phyloP scores from a whole-genome alignment of 1,140 invertebrate genomes.

The Lethrus apterus region DNA sequence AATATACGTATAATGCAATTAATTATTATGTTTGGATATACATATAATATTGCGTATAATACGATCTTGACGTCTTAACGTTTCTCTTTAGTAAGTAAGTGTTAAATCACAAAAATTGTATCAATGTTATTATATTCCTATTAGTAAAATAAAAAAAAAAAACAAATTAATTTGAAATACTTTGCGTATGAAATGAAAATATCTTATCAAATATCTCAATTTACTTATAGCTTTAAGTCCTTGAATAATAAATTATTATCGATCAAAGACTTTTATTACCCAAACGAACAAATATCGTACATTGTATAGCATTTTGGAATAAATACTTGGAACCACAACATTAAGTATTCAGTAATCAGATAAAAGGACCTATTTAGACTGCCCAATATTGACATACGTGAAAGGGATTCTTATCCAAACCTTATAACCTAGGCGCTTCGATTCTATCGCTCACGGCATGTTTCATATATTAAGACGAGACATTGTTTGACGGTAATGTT shows the following conservation, averaged over 20 bases:
- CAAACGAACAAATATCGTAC: not conserved
- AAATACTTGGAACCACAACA: constrained; percentile 2
- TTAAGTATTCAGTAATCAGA: constrained; percentile 21
- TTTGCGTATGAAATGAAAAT: too few relatives aligned
- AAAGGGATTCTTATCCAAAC: constrained; percentile 22
- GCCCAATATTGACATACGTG: constrained; percentile 19
- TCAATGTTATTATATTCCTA: not conserved
- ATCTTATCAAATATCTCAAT: too few relatives aligned
- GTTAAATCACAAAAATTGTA: not conserved
- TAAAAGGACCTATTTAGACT: constrained; percentile 14
- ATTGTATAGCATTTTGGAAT: not conserved
- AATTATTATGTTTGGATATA: too few relatives aligned
- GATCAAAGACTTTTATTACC: not conserved
- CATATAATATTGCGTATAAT: too few relatives aligned
- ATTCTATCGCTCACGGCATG: constrained; percentile 20
- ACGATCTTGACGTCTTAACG: not conserved
- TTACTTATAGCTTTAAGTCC: not conserved
- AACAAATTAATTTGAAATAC: too few relatives aligned
- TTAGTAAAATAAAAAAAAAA: not conserved
- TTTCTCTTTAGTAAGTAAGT: not conserved
- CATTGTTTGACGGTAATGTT: constrained; percentile 25
- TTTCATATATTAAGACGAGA: constrained; percentile 30
- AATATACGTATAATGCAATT: too few relatives aligned
- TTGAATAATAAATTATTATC: not conserved
- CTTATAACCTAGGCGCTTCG: constrained; percentile 1